Conservation (phyloP, 2,113 vertebrate genomes). For the Willisornis vidua region DNA sequence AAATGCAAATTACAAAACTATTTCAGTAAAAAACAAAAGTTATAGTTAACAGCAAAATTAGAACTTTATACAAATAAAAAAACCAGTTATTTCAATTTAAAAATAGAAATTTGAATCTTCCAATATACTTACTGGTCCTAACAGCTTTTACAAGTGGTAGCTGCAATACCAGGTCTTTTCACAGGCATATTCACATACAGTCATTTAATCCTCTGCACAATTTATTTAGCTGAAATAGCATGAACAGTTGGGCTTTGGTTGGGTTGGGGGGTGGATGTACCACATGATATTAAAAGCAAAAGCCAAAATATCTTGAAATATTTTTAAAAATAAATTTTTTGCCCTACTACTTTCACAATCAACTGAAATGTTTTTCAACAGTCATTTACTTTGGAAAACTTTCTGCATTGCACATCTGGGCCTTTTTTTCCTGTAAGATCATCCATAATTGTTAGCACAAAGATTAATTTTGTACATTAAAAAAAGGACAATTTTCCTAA, state of each 20-base stretch:
- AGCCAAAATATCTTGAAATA: background rate
- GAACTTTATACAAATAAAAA: conserved; percentile 75
- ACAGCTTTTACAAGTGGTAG: conserved; percentile 20
- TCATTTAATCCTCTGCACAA: conserved; percentile 12
- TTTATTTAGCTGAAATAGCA: conserved; percentile 32
- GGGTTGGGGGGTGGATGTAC: background rate
- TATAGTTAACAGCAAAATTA: conserved; percentile 75
- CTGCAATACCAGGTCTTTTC: conserved; percentile 56
- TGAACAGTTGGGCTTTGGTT: background rate
- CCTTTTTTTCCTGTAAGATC: background rate
- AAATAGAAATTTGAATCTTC: conserved; percentile 45
- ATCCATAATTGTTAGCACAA: background rate
- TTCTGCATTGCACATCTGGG: background rate
- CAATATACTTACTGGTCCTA: conserved; percentile 49
- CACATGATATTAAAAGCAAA: conserved; percentile 19
- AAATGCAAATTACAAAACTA: conserved; percentile 77
- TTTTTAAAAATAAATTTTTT: background rate
- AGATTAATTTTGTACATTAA: background rate
- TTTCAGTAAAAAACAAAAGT: conserved; percentile 75
- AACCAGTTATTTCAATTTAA: conserved; percentile 18
- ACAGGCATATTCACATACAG: background rate
- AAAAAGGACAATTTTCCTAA: background rate
- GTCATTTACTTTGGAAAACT: background rate
- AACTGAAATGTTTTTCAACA: background rate
- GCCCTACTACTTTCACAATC: background rate